phyloP scores from a whole-genome alignment of 1,140 invertebrate genomes.

The Saccostrea echinata region DNA sequence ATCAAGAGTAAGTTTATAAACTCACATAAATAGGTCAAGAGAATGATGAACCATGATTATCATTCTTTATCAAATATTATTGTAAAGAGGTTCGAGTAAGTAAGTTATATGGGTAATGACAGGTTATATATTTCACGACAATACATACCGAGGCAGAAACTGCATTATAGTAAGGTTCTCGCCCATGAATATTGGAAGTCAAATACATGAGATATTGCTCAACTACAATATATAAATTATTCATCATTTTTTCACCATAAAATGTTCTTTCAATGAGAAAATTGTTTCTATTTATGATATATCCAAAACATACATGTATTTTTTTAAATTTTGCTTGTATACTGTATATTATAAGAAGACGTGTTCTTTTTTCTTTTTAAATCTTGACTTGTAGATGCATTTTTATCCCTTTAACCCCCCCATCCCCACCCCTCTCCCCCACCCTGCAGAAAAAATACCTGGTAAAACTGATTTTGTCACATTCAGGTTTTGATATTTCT shows the following conservation, averaged over 20 bases:
- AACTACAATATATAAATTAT: not conserved
- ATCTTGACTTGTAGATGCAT: too few relatives aligned
- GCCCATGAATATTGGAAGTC: not conserved
- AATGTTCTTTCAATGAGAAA: too few relatives aligned
- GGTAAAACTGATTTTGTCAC: not conserved
- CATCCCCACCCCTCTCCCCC: not conserved
- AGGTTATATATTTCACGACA: not conserved
- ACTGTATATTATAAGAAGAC: too few relatives aligned
- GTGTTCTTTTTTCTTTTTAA: too few relatives aligned
- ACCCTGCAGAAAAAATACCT: not conserved
- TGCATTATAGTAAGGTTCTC: not conserved
- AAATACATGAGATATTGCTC: not conserved
- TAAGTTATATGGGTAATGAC: too few relatives aligned
- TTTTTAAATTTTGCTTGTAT: too few relatives aligned
- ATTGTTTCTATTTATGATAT: too few relatives aligned
- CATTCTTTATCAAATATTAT: not conserved
- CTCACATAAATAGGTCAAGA: not conserved
- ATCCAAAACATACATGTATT: too few relatives aligned
- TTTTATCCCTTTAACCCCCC: too few relatives aligned
- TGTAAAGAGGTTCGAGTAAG: not conserved
- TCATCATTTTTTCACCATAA: too few relatives aligned
- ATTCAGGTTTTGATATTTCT: not conserved
- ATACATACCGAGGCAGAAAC: not conserved
- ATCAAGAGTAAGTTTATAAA: not conserved
- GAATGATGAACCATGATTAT: not conserved